Evolutionary conservation across 2,113 vertebrate genomes (phyloP).

Genomic region (Ceratotherium simum): DNA sequence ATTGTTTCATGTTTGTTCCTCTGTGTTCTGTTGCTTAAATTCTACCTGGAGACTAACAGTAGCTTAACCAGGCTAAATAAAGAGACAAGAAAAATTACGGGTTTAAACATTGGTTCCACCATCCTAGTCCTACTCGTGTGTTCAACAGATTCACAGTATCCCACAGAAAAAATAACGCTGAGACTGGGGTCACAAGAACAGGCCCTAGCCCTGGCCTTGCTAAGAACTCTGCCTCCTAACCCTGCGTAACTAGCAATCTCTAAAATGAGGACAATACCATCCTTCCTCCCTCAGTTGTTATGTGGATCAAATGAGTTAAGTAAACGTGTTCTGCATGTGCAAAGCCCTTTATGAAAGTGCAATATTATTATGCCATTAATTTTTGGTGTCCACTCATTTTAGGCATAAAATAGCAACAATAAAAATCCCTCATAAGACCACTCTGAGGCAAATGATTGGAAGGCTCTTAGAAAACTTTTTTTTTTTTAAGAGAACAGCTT

Average conservation of each 20-base stretch:
- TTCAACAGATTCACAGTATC: neutral
- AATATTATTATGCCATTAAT: slow-evolving; percentile 57
- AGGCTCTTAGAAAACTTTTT: neutral
- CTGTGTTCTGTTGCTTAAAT: neutral
- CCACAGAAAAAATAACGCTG: neutral
- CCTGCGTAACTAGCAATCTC: neutral
- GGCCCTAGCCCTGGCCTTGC: neutral
- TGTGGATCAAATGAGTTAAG: neutral
- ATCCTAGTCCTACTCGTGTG: neutral
- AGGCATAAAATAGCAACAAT: slow-evolving; percentile 42
- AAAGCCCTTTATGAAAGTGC: neutral
- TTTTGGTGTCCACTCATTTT: neutral
- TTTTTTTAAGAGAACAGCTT: neutral
- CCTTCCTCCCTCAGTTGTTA: neutral
- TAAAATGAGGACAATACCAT: neutral
- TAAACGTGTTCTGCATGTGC: neutral
- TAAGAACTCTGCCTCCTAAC: neutral
- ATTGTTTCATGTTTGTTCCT: neutral
- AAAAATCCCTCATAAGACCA: slow-evolving; percentile 36
- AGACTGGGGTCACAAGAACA: neutral
- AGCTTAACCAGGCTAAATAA: neutral
- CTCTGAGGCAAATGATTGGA: neutral
- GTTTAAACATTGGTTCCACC: neutral
- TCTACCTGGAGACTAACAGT: neutral
- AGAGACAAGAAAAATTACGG: neutral